Conservation (phyloP, 1,140 invertebrate species). For the Drosophila kohkoa region DNA sequence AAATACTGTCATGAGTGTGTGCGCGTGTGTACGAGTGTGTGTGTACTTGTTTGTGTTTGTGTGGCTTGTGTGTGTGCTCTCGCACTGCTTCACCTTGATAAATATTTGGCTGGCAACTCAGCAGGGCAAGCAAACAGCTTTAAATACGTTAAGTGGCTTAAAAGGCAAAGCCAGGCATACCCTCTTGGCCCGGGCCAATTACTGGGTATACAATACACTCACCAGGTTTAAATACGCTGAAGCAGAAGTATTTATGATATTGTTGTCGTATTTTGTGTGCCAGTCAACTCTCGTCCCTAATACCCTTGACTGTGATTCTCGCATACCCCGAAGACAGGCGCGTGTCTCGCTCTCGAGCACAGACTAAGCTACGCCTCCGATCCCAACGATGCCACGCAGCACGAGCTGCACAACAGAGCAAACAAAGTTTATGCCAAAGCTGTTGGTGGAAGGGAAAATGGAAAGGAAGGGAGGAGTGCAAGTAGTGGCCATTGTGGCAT, state of each 20-base stretch:
- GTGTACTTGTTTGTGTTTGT: conserved; percentile 1
- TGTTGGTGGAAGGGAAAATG: not conserved
- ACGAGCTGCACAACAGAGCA: conserved; percentile 24
- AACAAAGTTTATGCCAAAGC: conserved; percentile 13
- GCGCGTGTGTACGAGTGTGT: conserved; percentile 22
- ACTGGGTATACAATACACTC: conserved; percentile 1
- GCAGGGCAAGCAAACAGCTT: conserved; percentile 19
- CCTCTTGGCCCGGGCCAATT: not conserved
- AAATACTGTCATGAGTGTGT: conserved; percentile 54
- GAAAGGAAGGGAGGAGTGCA: not conserved
- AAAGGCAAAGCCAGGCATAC: not conserved
- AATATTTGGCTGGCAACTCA: conserved; percentile 32
- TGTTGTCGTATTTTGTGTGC: conserved; percentile 8
- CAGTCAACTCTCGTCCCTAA: not conserved
- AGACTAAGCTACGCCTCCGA: not conserved
- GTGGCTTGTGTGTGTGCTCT: conserved; percentile 2
- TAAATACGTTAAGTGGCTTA: conserved; percentile 35
- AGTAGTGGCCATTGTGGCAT: conserved; percentile 4
- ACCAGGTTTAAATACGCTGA: not conserved
- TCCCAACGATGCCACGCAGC: not conserved
- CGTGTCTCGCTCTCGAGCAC: not conserved
- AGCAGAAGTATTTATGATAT: conserved; percentile 20
- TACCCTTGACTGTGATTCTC: conserved; percentile 26
- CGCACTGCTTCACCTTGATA: conserved; percentile 26
- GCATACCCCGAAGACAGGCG: not conserved